Evolutionary conservation across 2,888 invertebrate species (phyloP), one percentile per base, ranked within the genome.

Genomic region (Dryobotodes eremita): DNA sequence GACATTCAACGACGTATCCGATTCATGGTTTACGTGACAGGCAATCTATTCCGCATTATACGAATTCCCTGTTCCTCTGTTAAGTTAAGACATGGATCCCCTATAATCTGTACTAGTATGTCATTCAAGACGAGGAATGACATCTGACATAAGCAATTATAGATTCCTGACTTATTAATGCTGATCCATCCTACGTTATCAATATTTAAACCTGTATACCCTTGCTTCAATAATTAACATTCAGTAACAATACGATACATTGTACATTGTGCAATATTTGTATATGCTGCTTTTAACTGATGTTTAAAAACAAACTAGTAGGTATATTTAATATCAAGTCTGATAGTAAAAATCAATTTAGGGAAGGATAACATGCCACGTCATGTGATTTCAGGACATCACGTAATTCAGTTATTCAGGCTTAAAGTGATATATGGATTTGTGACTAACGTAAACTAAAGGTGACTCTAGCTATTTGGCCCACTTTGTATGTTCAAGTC

Each of bases 21-120:
- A 77, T 75, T 79, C 69, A 86, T 70, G 53, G 78, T 68, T 75
- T 76, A 77, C 85, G 57, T 71, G 73, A 69, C 66, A 82, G 13
- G 70, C 73, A 77, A 84, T 84, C 75, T 73, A 61, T 79, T 79
- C 61, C 62, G 64, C 46, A 85, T 71, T 76, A 83, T 68, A 69
- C 31, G 68, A 80, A 80, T 61, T 57, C 59, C 59, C 53, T 62
- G 65, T 84, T 78, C 26, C 42, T 50, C 53, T 75, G 79, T 75
- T 84, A 80, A 71, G 71, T 71, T 26, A 57, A 59, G 53, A 59
- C 48, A 70, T 71, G 57, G 6, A 50, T 68, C 66, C 62, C 55
- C 57, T 70, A 76, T 75, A 79, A 70, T 79, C 77, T 57, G 65
- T 66, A 57, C 48, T 77, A 82, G 50, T 59, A 59, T 71, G 71